Conservation (phyloP, 2,888 invertebrate genomes). For the Agrochola lychnidis region DNA sequence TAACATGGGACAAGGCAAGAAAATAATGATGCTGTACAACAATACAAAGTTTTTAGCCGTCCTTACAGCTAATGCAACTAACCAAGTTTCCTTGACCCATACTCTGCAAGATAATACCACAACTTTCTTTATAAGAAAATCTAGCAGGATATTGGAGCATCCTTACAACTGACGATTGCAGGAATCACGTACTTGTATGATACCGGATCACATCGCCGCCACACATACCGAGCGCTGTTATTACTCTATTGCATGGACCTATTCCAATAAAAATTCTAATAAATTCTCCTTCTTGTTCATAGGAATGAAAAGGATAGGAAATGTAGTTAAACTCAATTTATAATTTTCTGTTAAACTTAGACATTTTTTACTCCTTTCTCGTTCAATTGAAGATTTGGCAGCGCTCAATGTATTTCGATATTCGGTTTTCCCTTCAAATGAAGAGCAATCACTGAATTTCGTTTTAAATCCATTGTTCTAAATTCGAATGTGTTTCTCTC, state of each 20-base stretch:
- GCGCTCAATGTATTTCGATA: no score
- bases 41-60: not conserved
- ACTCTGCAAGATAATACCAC: not conserved
- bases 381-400: no score
- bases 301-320: not conserved
- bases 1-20: no score
- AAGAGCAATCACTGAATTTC: no score
- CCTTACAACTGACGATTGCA: conserved; percentile 21
- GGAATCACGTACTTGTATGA: conserved; percentile 59
- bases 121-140: not conserved
- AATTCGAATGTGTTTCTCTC: no score
- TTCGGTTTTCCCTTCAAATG: no score
- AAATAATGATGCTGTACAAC: no score
- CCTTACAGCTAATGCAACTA: not conserved
- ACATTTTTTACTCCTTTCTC: not conserved
- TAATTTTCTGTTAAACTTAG: not conserved
- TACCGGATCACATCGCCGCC: conserved; percentile 38
- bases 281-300: conserved; percentile 19
- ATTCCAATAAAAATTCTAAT: conserved; percentile 53
- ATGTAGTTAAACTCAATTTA: not conserved
- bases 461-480: no score
- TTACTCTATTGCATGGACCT: conserved; percentile 42
- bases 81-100: not conserved
- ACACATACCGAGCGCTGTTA: conserved; percentile 41
- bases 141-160: conserved; percentile 28